A percentile compares a stretch with the other conserved stretches of the same genome.
Conservation (phyloP, 2,888 invertebrate species). For the Caenorhabditis uteleia region DNA sequence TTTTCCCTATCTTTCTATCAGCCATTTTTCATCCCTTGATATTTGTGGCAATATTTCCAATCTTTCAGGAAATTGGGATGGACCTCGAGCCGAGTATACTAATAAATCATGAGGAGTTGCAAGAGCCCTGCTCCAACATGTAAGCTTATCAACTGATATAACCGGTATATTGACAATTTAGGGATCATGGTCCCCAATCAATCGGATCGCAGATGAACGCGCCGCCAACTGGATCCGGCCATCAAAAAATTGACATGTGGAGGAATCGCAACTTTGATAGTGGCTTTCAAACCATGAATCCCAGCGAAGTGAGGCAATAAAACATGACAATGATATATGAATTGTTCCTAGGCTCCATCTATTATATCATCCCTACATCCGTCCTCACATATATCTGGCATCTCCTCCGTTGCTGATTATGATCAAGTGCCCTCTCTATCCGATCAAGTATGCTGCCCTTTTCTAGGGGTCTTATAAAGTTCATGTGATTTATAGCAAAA, state of each 20-base stretch:
- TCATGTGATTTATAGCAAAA: slow-evolving; percentile 32
- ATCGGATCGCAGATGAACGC: too few relatives aligned
- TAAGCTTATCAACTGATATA: slow-evolving; percentile 5
- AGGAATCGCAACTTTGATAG: slow-evolving; percentile 58
- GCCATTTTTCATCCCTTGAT: too few relatives aligned
- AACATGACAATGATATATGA: slow-evolving; percentile 19
- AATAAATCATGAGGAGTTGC: slow-evolving; percentile 31
- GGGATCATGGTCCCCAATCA: slow-evolving; percentile 27
- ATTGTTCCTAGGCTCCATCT: slow-evolving; percentile 47
- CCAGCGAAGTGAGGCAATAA: slow-evolving; percentile 49
- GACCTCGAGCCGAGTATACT: slow-evolving; percentile 37
- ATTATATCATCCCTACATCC: slow-evolving; percentile 56
- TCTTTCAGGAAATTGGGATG: slow-evolving; percentile 34
- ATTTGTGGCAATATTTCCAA: neutral
- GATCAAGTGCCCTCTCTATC: slow-evolving; percentile 34
- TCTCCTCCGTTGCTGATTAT: slow-evolving; percentile 51
- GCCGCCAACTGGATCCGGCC: slow-evolving; percentile 4
- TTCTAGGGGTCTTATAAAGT: neutral
- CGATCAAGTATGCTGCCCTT: slow-evolving; percentile 27
- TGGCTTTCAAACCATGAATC: slow-evolving; percentile 65
- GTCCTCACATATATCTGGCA: slow-evolving; percentile 53
- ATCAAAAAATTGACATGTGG: slow-evolving; percentile 49
- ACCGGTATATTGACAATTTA: neutral
- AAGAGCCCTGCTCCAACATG: slow-evolving; percentile 19
- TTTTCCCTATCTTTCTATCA: too few relatives aligned